These are phyloP conservation scores for Galagoides demidoff DNA, from an alignment of 2,797 vertebrate species.

Conservation along the genomic window DNA sequence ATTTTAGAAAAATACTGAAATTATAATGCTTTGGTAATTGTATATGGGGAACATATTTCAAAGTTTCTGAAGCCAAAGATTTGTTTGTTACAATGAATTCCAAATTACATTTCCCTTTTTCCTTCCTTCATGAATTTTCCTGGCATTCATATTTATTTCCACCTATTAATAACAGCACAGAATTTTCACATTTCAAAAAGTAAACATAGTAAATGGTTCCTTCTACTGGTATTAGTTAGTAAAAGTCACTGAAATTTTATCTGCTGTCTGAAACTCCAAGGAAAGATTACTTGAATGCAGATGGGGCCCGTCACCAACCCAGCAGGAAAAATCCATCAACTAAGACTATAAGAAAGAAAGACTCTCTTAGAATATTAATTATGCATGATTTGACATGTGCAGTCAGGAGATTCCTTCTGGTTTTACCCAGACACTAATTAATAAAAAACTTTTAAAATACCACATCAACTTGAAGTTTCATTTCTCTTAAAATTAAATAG, in stretches of 20 bases:
- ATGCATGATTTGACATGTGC: constrained; percentile 26
- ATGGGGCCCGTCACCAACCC: not conserved
- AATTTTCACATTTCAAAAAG: constrained; percentile 50
- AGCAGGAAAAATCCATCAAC: constrained; percentile 56
- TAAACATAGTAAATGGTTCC: constrained; percentile 34
- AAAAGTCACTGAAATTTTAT: constrained; percentile 70
- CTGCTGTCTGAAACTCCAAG: constrained; percentile 39
- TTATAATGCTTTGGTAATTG: not conserved
- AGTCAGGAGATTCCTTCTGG: constrained; percentile 49
- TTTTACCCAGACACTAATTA: constrained; percentile 62
- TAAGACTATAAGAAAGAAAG: constrained; percentile 68
- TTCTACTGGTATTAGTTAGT: constrained; percentile 56
- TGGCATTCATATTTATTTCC: constrained; percentile 47
- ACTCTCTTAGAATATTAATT: constrained; percentile 71
- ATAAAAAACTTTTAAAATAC: constrained; percentile 51
- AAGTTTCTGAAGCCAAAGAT: not conserved
- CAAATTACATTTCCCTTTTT: not conserved
- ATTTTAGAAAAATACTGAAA: constrained; percentile 38
- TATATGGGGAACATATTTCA: constrained; percentile 7
- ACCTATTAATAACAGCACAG: constrained; percentile 43
- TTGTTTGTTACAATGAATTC: constrained; percentile 52
- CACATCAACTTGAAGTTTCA: constrained; percentile 21
- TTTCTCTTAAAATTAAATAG: constrained; percentile 22
- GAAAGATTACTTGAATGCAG: constrained; percentile 53
- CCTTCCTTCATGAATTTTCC: not conserved